Evolutionary conservation across 2,888 invertebrate species (phyloP).

Genomic region (Apotomis capreana): DNA sequence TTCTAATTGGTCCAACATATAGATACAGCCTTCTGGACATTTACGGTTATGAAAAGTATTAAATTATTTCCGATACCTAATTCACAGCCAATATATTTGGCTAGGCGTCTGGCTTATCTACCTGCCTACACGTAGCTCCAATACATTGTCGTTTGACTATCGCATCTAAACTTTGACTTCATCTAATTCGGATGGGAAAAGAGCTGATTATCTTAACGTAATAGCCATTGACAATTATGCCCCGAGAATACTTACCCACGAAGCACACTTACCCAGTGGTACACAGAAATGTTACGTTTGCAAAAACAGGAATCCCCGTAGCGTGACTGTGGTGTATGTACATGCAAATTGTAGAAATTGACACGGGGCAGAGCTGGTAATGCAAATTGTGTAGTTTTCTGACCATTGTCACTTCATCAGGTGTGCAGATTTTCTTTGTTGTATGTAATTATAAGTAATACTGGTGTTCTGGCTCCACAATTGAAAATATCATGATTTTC

Average conservation of each 20-base stretch:
- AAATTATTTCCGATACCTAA: too few species aligned
- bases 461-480: too few species aligned
- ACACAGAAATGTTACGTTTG: slow-evolving; percentile 50
- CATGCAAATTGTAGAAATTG: slow-evolving; percentile 32
- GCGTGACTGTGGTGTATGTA: slow-evolving; percentile 47
- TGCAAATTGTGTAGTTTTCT: not conserved
- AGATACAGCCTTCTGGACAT: too few species aligned
- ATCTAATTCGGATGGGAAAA: slow-evolving; percentile 40
- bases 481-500: too few species aligned
- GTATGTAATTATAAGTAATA: too few species aligned
- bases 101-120: too few species aligned
- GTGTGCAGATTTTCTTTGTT: too few species aligned
- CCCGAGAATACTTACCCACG: slow-evolving; percentile 45
- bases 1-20: too few species aligned
- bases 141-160: too few species aligned
- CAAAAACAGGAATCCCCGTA: slow-evolving; percentile 52
- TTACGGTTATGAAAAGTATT: too few species aligned
- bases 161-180: slow-evolving; percentile 8
- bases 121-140: too few species aligned
- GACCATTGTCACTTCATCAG: not conserved
- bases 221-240: slow-evolving; percentile 47
- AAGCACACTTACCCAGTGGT: slow-evolving; percentile 49
- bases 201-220: slow-evolving; percentile 48
- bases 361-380: slow-evolving; percentile 9
- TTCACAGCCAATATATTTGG: too few species aligned